A percentile compares a stretch with the other conserved stretches of the same genome.
phyloP scores from a whole-genome alignment of 2,888 invertebrate genomes.

The Campoplex capitator region DNA sequence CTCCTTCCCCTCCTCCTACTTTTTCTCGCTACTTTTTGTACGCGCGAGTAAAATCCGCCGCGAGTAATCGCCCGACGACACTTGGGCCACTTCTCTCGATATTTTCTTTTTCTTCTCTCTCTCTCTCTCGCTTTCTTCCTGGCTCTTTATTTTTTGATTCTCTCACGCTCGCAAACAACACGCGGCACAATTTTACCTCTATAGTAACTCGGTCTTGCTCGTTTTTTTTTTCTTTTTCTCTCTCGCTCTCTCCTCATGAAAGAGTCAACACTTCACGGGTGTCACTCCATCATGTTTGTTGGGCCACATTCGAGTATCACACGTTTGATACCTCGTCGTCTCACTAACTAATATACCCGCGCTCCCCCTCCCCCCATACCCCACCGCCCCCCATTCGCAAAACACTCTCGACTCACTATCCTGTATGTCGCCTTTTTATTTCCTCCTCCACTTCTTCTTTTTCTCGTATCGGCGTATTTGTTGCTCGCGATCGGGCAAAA shows the following conservation, averaged over 20 bases:
- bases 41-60: conserved; percentile 60
- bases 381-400: conserved; percentile 44
- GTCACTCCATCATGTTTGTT: conserved; percentile 81
- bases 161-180: conserved; percentile 47
- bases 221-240: conserved; percentile 64
- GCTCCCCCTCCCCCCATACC: conserved; percentile 45
- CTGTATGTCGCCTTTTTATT: conserved; percentile 35
- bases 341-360: conserved; percentile 60
- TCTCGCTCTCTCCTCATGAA: conserved; percentile 67
- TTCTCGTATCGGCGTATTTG: conserved; percentile 44
- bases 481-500: conserved; percentile 37
- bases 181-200: conserved; percentile 45
- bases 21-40: conserved; percentile 44
- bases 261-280: conserved; percentile 73
- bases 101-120: conserved; percentile 8
- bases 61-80: conserved; percentile 67
- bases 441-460: conserved; percentile 42
- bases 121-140: conserved; percentile 20
- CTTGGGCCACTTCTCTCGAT: conserved; percentile 67
- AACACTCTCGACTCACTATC: conserved; percentile 50
- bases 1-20: conserved; percentile 48
- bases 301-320: conserved; percentile 73
- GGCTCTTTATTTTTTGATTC: conserved; percentile 10
- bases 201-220: background rate
- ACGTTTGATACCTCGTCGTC: conserved; percentile 59